Evolutionary conservation across 1,140 invertebrate species (phyloP), one percentile per base, ranked within the genome.

Genomic region (Zaprionus vittiger): DNA sequence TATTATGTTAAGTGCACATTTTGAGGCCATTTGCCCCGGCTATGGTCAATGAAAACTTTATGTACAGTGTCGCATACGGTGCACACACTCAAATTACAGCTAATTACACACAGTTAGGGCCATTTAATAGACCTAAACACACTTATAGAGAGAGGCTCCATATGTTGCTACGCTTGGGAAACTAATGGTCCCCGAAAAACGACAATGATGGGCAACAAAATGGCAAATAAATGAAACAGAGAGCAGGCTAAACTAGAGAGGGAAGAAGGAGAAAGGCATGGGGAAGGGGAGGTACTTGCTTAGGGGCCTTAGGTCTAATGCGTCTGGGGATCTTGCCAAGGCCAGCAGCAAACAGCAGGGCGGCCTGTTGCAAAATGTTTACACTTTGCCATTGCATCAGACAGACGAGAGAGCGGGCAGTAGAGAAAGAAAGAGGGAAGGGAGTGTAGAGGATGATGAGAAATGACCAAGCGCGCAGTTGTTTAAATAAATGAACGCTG

Each of bases 1-100:
- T 81, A 73, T 80, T 79, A 75, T 80, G 70, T 73, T 66, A 63
- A 73, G 69, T 66, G 71, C 77, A 49, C 69, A 74, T 74, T 77
- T 80, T 67, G 55, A 65, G 62, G 72, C 56, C 77, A 60, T 73
- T 77, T 47, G 38, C 6, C 41, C n/a, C 15, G 12, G 68, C 37
- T 57, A 80, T 59, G 78, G 80, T 54, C 83, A 83, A 87, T 87
- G 80, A 73, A 73, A 73, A 61, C 59, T 89, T 72, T 72, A 90
- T 87, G 66, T 75, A 37, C 41, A 55, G 44, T 37, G n/a, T 34
- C 20, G 44, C 34, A 47, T 47, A 47, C 41, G 41, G 41, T 59
- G 56, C 59, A 14, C 66, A 63, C 70, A 79, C 75, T 81, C 66
- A 73, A 68, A 87, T 89, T 81, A 78, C 87, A 83, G 57, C 72